Conservation (phyloP, 2,113 vertebrate species). For the Cyanoliseus patagonus region DNA sequence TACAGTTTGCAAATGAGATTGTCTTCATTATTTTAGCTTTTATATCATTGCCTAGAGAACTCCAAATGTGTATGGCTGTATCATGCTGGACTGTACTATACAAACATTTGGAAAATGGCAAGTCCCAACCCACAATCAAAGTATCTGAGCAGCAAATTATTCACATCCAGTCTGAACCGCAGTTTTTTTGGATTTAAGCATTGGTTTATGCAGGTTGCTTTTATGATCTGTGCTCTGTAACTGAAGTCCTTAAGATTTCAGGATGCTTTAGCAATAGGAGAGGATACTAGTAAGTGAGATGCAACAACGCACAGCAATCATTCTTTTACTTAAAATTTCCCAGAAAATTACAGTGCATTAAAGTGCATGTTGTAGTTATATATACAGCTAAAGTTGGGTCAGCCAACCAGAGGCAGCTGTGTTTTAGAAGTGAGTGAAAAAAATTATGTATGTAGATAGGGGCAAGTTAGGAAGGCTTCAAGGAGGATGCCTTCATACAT, state of each 20-base stretch:
- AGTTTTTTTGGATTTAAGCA: not conserved
- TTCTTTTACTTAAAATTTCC: not conserved
- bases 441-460: not conserved
- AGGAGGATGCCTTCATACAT: not conserved
- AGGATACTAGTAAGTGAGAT: not conserved
- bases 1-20: not conserved
- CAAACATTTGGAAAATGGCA: constrained; percentile 8
- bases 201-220: not conserved
- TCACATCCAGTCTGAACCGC: not conserved
- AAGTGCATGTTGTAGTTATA: not conserved
- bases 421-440: not conserved
- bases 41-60: not conserved
- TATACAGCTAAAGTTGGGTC: not conserved
- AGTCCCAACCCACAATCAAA: not conserved
- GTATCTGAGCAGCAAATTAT: not conserved
- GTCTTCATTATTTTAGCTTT: not conserved
- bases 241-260: not conserved
- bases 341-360: not conserved
- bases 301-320: not conserved
- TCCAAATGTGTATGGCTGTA: not conserved
- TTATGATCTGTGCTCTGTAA: not conserved
- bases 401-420: not conserved
- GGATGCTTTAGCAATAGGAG: not conserved
- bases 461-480: not conserved
- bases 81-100: not conserved